Base-by-base conservation (phyloP, 2,113 vertebrate species). In the Caranx ignobilis region DNA sequence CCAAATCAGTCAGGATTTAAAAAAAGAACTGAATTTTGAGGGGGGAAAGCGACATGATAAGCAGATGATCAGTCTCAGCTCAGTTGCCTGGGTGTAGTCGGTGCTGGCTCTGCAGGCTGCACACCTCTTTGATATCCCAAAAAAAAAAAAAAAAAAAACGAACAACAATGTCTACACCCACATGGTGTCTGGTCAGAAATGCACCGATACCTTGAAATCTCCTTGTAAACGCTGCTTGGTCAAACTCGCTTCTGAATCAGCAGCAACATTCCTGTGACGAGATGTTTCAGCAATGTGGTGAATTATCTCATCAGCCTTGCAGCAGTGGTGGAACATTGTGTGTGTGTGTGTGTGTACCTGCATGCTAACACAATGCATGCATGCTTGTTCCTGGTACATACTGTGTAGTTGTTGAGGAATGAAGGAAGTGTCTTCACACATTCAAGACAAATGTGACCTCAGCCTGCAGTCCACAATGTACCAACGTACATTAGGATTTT, bases 271-370 rank as follows among this genome's bases (percentile, higher is more conserved):
- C 75, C 55, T 85, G 56, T 39, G 57, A 89, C 52, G 50, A 39
- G 80, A 79, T 73, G 39, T 84, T 86, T 69, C 77, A 84, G 75
- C 64, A 61, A 73, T 73, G 77, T 74, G 5, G 26, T 19, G 18
- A 82, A 63, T 79, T 55, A 81, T 84, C 32, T 68, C 60, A 74
- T 83, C 84, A 41, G 52, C 39, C 45, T 57, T 43, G 52, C 26
- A 48, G 26, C 21, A 21, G n/a, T 35, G 26, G 32, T 11, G 69
- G 35, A 65, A 34, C 57, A 65, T 32, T 73, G 43, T 5, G 6
- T 11, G 34, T 21, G 35, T 37, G 32, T 55, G 57, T 61, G 56
- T 60, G 37, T 26, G 48, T 59, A 73, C 54, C 64, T 72, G 61
- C n/a, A 50, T 45, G 15, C 75, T 41, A 10, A 47, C 41, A 66